Conservation (phyloP, 2,113 vertebrate species). For the Oncorhynchus masou region DNA sequence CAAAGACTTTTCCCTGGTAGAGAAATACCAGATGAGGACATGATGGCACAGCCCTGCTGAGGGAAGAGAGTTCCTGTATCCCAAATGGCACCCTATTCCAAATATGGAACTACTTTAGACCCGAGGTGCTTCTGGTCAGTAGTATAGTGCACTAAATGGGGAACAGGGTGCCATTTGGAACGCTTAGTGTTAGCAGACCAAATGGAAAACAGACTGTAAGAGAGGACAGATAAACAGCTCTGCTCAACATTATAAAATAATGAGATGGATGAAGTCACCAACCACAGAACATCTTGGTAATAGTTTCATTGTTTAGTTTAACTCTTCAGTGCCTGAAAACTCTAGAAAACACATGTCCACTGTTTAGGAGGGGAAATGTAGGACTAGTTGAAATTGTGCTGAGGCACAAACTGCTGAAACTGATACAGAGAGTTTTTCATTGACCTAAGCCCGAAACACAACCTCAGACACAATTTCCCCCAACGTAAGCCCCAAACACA, state of each 20-base stretch:
- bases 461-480: too few species aligned
- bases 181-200: constrained; percentile 29
- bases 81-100: too few species aligned
- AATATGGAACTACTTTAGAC: too few species aligned
- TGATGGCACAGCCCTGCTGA: background rate
- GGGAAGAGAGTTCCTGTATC: too few species aligned
- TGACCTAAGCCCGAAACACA: background rate
- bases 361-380: background rate
- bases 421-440: background rate
- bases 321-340: background rate
- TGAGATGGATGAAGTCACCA: constrained; percentile 49
- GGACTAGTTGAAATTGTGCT: background rate
- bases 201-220: constrained; percentile 65
- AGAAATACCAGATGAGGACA: constrained; percentile 12
- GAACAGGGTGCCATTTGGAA: background rate
- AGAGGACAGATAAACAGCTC: constrained; percentile 54
- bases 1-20: constrained; percentile 15
- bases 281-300: constrained; percentile 53
- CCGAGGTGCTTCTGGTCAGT: too few species aligned
- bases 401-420: background rate
- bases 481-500: too few species aligned
- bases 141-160: background rate
- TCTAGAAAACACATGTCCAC: too few species aligned
- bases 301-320: constrained; percentile 34
- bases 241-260: constrained; percentile 12